Conservation (phyloP, 2,113 vertebrate species). For the Ageneiosus marmoratus region DNA sequence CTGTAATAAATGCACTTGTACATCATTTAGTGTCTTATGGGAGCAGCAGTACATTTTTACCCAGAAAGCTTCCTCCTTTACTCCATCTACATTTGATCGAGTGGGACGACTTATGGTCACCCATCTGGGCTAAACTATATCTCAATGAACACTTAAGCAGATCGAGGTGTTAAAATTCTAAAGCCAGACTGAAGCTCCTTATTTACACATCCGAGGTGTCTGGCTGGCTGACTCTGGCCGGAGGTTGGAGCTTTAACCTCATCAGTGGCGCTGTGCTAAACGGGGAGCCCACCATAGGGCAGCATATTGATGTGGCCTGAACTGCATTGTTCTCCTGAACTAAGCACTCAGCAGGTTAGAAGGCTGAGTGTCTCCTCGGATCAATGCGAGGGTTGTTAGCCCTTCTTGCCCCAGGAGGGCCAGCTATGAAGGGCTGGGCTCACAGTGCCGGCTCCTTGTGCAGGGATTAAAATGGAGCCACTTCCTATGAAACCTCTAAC, state of each 20-base stretch:
- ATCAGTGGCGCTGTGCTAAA: conserved; percentile 76
- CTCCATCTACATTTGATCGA: conserved; percentile 58
- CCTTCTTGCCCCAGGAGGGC: conserved; percentile 52
- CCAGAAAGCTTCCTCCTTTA: conserved; percentile 64
- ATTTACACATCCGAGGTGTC: conserved; percentile 15
- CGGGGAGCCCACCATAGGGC: conserved; percentile 73
- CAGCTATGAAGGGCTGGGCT: conserved; percentile 34
- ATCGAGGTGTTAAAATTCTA: background rate
- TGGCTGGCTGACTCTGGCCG: conserved; percentile 25
- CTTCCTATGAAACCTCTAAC: conserved; percentile 31
- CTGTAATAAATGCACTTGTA: conserved; percentile 81
- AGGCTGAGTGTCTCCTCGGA: conserved; percentile 74
- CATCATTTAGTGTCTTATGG: conserved; percentile 80
- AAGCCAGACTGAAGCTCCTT: conserved; percentile 12
- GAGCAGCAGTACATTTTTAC: conserved; percentile 68
- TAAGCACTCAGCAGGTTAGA: conserved; percentile 81
- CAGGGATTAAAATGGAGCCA: conserved; percentile 38
- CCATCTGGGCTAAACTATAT: conserved; percentile 24
- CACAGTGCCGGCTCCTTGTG: conserved; percentile 18
- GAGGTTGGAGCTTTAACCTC: conserved; percentile 71
- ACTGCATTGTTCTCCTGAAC: conserved; percentile 77
- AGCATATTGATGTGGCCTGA: conserved; percentile 73
- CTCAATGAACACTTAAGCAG: conserved; percentile 43
- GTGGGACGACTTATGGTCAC: conserved; percentile 11
- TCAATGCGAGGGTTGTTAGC: conserved; percentile 75